Conservation (phyloP, 2,888 invertebrate genomes). For the Amblyteles armatorius region DNA sequence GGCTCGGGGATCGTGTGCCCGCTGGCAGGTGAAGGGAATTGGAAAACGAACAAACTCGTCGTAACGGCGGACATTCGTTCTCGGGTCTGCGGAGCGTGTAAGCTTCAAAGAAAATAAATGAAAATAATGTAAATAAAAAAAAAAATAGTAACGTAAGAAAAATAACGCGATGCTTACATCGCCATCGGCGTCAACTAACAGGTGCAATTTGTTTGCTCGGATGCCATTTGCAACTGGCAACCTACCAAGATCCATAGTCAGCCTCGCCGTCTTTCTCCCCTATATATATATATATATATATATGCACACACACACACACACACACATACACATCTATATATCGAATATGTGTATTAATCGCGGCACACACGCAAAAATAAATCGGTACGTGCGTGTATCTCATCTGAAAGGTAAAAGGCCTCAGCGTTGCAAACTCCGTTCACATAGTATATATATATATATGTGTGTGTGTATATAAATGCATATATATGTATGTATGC, state of each 20-base stretch:
- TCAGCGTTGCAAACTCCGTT: neutral
- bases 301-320: neutral
- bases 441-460: neutral
- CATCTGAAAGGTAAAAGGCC: neutral
- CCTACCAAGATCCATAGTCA: conserved; percentile 61
- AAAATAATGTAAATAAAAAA: conserved; percentile 20
- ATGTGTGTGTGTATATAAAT: neutral
- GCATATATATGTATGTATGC: neutral
- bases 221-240: conserved; percentile 68
- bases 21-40: conserved; percentile 52
- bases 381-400: conserved; percentile 5
- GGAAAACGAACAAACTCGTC: conserved; percentile 42
- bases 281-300: neutral
- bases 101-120: conserved; percentile 20
- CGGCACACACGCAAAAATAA: conserved; percentile 1
- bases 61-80: conserved; percentile 13
- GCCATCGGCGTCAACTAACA: conserved; percentile 67
- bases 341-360: conserved; percentile 6
- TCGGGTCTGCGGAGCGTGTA: neutral
- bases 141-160: conserved; percentile 35
- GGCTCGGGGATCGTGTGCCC: conserved; percentile 1
- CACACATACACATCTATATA: neutral
- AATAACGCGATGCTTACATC: conserved; percentile 31
- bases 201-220: conserved; percentile 72
- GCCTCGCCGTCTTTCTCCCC: neutral